Evolutionary conservation across 2,888 invertebrate genomes (phyloP), one percentile per base, ranked within the genome.

Genomic region (Campaea margaritaria): DNA sequence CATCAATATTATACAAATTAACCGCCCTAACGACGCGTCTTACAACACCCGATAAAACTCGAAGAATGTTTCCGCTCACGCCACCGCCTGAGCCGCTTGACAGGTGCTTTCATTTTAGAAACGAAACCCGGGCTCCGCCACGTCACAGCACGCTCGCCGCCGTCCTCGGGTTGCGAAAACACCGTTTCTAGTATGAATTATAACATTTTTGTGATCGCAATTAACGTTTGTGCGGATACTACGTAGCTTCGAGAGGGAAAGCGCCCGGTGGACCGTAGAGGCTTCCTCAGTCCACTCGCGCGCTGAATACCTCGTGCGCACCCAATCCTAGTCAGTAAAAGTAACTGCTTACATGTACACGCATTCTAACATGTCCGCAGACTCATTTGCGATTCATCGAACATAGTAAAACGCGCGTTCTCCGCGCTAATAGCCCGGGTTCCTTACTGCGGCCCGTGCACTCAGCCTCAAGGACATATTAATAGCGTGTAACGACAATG

Each of bases 201-300:
- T 72, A 73, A 76, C 72, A 74, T 73, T 75, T 74, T 75, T 76
- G 74, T 78, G 78, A 78, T 75, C 72, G 75, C 74, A 79, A 82
- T 81, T 76, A 75, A 69, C 69, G 73, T 75, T 58, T 39, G 49
- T 52, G 65, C 79, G 81, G 83, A 81, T 86, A 79, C 80, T 78
- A 78, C 75, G 81, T 79, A 74, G 74, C 68, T 64, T 68, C 73
- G 82, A 87, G 83, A 89, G 89, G 87, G 91, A 92, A 92, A 91
- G 91, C 88, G 82, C 73, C 79, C 85, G 75, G 69, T 82, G 76
- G 82, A 85, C 71, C 86, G 84, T 80, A 70, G 69, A 76, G 75
- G 77, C 79, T 87, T 86, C 87, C 88, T 82, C 21, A 5, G 21
- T 21, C 73, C 69, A 72, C 58, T 69, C 70, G 74, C 59, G 31